Evolutionary conservation across 2,113 vertebrate species (phyloP), one percentile per base, ranked within the genome.

Genomic region (Campylomormyrus numenius): DNA sequence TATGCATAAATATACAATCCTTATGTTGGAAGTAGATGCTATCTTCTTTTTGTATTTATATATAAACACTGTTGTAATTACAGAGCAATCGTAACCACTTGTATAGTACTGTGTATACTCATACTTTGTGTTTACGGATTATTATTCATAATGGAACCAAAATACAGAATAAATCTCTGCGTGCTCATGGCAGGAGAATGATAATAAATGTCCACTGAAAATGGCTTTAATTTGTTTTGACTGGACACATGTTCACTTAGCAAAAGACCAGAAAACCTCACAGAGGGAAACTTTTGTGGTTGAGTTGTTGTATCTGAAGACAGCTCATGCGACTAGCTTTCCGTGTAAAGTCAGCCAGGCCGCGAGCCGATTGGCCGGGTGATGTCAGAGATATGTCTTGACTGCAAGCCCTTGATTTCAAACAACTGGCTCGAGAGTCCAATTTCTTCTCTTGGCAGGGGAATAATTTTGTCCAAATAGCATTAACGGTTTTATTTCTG

Each of bases 171-270:
- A 87, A 87, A 53, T 87, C 85, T 52, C 24, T 49, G 35, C 3
- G 0, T 84, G 45, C 83, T 19, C 49, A 27, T 35, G 49, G 19
- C 49, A 87, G 27, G 13, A 46, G 17, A 53, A 50, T 31, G 15
- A 1, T 13, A 53, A 27, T 52, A 87, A 87, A 35, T 35, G 85
- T 31, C 48, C 49, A 35, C n/a, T 87, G 24, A 15, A 53, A 87
- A 87, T 35, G 46, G 49, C 24, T 87, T 87, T 87, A 35, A 87
- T 53, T 87, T 87, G 85, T 87, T 52, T 87, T 52, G 85, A 87
- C 27, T 87, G 49, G 85, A 87, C 11, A 17, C 49, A 87, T 48
- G 85, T 87, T 87, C 49, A 19, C 49, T 53, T 48, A 87, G 85
- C 27, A 5, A 53, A 11, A 49, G 48, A 87, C n/a, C 27, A 87